phyloP scores from a whole-genome alignment of 2,113 vertebrate genomes.

The Columba livia region DNA sequence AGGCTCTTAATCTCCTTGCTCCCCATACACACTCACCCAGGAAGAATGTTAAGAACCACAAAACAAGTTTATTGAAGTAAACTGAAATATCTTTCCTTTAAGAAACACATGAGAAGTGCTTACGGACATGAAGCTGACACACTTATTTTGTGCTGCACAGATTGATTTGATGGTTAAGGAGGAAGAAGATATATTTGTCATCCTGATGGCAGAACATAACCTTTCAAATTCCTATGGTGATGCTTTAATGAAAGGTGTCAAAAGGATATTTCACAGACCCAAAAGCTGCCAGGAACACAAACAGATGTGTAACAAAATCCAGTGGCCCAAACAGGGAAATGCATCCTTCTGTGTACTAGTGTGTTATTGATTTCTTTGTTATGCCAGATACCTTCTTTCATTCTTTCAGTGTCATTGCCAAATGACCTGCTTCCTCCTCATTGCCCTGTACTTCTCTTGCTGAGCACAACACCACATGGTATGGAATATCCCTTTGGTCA shows the following conservation, averaged over 20 bases:
- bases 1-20: not conserved
- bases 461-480: not conserved
- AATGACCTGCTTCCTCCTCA: not conserved
- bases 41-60: not conserved
- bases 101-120: not conserved
- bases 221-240: not conserved
- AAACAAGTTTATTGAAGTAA: not conserved
- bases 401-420: not conserved
- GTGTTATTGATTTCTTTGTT: not conserved
- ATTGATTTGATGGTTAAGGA: not conserved
- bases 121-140: not conserved
- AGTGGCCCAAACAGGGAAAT: not conserved
- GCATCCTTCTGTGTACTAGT: not conserved
- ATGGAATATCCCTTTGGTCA: not conserved
- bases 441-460: not conserved
- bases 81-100: not conserved
- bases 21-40: not conserved
- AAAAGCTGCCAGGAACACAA: not conserved
- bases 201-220: not conserved
- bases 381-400: not conserved
- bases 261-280: not conserved
- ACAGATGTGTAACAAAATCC: not conserved
- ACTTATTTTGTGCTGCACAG: not conserved
- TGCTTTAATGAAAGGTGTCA: constrained; percentile 1
- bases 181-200: not conserved